Evolutionary conservation across 92 coral and sea anemone species (phyloP), one percentile per base, ranked within the genome.

Genomic region (Phenganax stokvisi): DNA sequence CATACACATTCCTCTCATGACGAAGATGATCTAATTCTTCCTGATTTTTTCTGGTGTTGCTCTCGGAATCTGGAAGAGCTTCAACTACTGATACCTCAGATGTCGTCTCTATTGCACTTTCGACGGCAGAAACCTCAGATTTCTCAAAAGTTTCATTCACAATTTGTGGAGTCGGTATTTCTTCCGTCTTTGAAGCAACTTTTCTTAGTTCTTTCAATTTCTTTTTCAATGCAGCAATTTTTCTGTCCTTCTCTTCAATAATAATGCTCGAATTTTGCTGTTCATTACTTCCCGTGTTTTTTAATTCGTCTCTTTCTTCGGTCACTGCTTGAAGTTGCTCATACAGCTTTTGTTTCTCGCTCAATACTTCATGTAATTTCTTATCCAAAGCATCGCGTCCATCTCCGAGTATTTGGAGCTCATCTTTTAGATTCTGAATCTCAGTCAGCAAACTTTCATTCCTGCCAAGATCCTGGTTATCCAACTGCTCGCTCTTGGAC

Each of bases 311-410:
- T 51, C 88, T 88, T 51, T 93, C 98, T 29, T 86, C 84, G 13
- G 85, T 86, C 17, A 85, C 87, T 84, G 89, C 84, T 75, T 91
- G 91, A 9, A 91, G 81, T 77, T 93, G 93, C 20, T 87, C 88
- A 64, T 87, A 85, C 11, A 93, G 87, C 70, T 85, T 91, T 80
- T 93, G 92, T 37, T 87, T 80, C 77, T 91, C 92, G 52, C 76
- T 79, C 17, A 90, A 72, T 6, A 93, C 92, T 74, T 91, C 94
- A 69, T 91, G 98, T 72, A 92, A 83, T 64, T 84, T 88, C 12
- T 91, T 81, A 64, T 93, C 90, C 66, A 91, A 81, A 67, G 92
- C 97, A 54, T 89, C 89, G 11, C 87, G 88, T 57, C 92, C 92
- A 71, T 88, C 85, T 55, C 87, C 88, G 10, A 87, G 72, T 37